Percentiles rank a stretch among this genome's conserved stretches.
Conservation (phyloP, 2,113 vertebrate species). For the Aleadryas rufinucha region DNA sequence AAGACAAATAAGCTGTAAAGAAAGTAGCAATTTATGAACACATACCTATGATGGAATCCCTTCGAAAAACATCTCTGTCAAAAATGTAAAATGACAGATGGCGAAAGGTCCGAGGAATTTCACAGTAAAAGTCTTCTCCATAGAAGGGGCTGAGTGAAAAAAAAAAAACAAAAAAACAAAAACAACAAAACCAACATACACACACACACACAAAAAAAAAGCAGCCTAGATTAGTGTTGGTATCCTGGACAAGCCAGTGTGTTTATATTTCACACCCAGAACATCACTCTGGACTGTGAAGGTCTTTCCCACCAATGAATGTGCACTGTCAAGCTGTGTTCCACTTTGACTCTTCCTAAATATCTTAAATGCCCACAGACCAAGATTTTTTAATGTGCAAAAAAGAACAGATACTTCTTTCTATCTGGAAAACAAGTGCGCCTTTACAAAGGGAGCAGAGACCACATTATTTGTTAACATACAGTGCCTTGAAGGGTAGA, state of each 20-base stretch:
- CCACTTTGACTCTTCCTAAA: background rate
- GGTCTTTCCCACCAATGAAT: background rate
- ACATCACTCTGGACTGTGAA: background rate
- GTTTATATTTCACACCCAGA: background rate
- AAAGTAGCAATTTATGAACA: background rate
- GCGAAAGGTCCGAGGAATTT: conserved; percentile 96
- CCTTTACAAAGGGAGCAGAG: background rate
- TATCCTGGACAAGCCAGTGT: background rate
- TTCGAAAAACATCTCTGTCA: conserved; percentile 98
- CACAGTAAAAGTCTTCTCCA: conserved; percentile 98
- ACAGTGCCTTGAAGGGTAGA: background rate
- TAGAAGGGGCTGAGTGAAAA: conserved; percentile 88
- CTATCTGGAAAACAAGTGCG: background rate
- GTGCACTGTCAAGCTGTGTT: background rate
- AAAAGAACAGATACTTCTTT: background rate
- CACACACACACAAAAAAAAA: background rate
- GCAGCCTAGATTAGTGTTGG: background rate
- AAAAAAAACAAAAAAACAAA: too few species aligned
- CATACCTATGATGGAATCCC: conserved; percentile 98
- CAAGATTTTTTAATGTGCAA: background rate
- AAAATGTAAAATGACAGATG: conserved; percentile 98
- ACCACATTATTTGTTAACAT: background rate
- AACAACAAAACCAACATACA: background rate
- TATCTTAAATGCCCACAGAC: background rate
- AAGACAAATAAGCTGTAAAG: background rate